Percentiles rank a stretch among this genome's conserved stretches.
Evolutionary conservation across 2,888 invertebrate species (phyloP).

Genomic region (Atethmia centrago): DNA sequence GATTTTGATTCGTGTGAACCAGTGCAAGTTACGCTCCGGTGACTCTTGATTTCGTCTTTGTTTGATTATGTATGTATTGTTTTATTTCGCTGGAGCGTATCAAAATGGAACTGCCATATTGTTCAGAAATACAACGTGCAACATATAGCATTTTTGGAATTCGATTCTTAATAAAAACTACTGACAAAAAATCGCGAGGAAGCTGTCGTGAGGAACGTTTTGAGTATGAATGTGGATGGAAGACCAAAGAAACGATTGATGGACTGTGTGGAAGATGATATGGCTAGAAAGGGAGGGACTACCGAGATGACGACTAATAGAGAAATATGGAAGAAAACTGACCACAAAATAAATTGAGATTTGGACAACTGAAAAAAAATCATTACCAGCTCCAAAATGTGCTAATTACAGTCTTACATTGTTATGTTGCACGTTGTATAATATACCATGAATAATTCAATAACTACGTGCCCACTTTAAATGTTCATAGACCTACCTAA

Average conservation of each 20-base stretch:
- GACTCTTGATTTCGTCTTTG: constrained; percentile 72
- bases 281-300: neutral
- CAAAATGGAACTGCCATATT: constrained; percentile 50
- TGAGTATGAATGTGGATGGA: neutral
- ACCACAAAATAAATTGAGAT: neutral
- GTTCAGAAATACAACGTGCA: constrained; percentile 24
- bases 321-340: neutral
- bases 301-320: neutral
- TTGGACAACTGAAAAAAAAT: neutral
- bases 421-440: constrained; percentile 3
- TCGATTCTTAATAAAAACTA: constrained; percentile 8
- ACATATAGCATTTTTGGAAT: constrained; percentile 9
- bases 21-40: constrained; percentile 75
- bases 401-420: constrained; percentile 19
- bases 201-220: neutral
- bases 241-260: too few relatives aligned
- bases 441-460: constrained; percentile 36
- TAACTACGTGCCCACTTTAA: constrained; percentile 28
- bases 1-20: constrained; percentile 88
- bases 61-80: constrained; percentile 72
- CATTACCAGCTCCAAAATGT: neutral
- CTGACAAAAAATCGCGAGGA: neutral
- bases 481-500: constrained; percentile 52
- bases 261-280: neutral
- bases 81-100: constrained; percentile 63